Base-by-base conservation (phyloP, 2,797 vertebrate species). In the Poecilia gillii region DNA sequence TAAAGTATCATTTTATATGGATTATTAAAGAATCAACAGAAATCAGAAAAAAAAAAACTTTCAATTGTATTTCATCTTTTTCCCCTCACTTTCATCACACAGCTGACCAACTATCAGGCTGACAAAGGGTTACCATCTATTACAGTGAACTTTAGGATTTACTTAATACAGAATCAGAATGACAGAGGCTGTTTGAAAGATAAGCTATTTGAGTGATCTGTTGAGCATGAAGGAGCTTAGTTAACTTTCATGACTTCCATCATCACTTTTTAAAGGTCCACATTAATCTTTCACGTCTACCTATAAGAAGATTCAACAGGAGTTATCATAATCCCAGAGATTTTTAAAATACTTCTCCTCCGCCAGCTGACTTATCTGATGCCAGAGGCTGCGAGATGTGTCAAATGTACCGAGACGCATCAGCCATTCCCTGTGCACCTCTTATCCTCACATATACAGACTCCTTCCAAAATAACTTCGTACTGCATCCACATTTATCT, bases 281-380 rank as follows among this genome's bases (percentile, higher is more conserved):
- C 83, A 90, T 93, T 91, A 87, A 93, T 93, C 89, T 92, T 90
- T 89, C 75, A 79, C 81, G 88, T 91, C 84, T 84, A 90, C 86
- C 83, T 92, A 81, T 81, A 92, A 94, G 93, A 84, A 80, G 91
- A 93, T 91, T 89, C 85, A 90, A 92, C 85, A 87, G 75, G 72
- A 89, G 92, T 90, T 87, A 88, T 88, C 87, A 78, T 93, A 90
- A 93, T 84, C 89, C 81, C 77, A 31, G 76, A 87, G 89, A 94
- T 90, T 92, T 71, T 91, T 79, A 82, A 84, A 93, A 91, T 83
- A 78, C 84, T 82, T 85, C 77, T 91, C 79, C 75, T 64, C 83
- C 88, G 88, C 81, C 71, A 76, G 83, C 82, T 78, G 82, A 87
- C 90, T 93, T 95, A 95, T 94, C 94, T 93, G 93, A 94, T 94